phyloP scores from a whole-genome alignment of 2,113 vertebrate species.

The Drymodes brunneopygia region DNA sequence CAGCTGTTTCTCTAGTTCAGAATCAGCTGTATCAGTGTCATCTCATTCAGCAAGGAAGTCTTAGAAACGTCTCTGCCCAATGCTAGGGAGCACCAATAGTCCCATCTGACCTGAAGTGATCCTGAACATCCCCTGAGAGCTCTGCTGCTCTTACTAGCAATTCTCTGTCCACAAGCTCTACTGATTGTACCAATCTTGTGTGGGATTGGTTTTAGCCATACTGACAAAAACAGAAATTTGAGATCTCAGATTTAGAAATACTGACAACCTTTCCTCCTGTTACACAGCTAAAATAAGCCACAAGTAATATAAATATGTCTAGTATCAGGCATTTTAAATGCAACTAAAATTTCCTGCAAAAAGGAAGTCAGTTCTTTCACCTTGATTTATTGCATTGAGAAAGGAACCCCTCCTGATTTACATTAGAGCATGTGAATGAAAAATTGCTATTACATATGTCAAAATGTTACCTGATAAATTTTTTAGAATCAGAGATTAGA shows the following conservation, averaged over 20 bases:
- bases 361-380: neutral
- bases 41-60: neutral
- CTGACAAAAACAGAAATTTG: neutral
- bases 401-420: neutral
- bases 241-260: neutral
- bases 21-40: neutral
- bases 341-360: neutral
- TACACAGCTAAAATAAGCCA: neutral
- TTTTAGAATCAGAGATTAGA: neutral
- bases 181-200: neutral
- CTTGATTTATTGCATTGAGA: neutral
- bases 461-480: neutral
- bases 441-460: neutral
- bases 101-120: neutral
- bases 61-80: neutral
- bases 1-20: neutral
- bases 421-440: neutral
- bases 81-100: neutral
- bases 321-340: neutral
- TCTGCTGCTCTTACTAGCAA: neutral
- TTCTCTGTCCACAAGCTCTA: neutral
- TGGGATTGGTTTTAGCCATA: neutral
- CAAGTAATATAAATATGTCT: neutral
- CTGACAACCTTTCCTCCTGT: neutral
- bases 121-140: neutral